Evolutionary conservation across 1,140 invertebrate genomes (phyloP), one percentile per base, ranked within the genome.

Genomic region (Panonychus citri): DNA sequence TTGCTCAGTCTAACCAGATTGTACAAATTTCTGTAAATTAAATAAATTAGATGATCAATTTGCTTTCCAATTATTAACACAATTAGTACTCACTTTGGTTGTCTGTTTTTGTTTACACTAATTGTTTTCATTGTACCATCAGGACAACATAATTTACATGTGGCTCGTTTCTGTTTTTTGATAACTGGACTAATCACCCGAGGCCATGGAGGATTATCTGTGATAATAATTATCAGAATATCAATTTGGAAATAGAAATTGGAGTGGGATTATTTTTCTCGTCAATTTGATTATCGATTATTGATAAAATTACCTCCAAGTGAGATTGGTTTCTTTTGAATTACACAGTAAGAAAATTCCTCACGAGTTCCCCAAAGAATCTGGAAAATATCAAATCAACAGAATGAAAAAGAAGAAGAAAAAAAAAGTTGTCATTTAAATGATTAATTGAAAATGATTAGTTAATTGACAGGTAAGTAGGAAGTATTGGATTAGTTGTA

Each of bases 121-220:
- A 83, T 68, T 68, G 87, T 79, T 59, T 79, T 68, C n/a, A 90
- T 67, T 57, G 80, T 72, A 25, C 85, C 86, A 61, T 76, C 68
- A 8, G 73, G 63, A 7, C 79, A 82, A 68, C 87, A 93, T 61
- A 86, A 64, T 49, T 79, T 73, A 66, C 85, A 90, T 63, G 84
- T 75, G 1, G 75, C 72, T 65, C 86, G 83, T 57, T 75, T 77
- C 1, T 76, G 75, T 51, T 77, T 72, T 15, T 76, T 68, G 40
- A 83, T 65, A 2, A 77, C 75, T 26, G 78, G 74, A 57, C 77
- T 66, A 0, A 93, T 77, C 52, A 89, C 67, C 56, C 85, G 72
- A 1, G 85, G 83, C 85, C 85, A 90, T 26, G 75, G 68, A 3
- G 71, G 40, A 19, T 21, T 54, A 13, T 54, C 53, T 54, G 4